Evolutionary conservation across 2,113 vertebrate genomes (phyloP).

Genomic region (Elgaria multicarinata): DNA sequence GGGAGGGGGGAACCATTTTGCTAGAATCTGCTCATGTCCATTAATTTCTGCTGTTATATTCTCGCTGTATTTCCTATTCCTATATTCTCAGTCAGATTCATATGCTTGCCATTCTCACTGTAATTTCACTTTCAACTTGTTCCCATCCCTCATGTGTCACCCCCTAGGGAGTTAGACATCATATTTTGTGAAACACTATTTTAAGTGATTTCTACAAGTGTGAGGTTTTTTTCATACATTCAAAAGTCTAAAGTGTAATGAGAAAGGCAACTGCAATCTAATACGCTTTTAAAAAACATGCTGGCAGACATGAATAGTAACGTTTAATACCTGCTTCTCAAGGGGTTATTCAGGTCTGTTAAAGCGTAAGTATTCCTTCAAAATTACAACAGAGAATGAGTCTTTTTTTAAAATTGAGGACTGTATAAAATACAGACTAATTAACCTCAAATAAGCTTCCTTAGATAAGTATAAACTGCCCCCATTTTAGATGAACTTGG

Average conservation of each 20-base stretch:
- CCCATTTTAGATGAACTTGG: slow-evolving; percentile 75
- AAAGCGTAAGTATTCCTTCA: slow-evolving; percentile 77
- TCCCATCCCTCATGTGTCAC: not conserved
- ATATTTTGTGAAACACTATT: not conserved
- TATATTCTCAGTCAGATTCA: not conserved
- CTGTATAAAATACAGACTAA: slow-evolving; percentile 80
- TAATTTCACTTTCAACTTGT: not conserved
- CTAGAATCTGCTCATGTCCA: not conserved
- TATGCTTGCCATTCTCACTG: not conserved
- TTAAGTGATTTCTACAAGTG: not conserved
- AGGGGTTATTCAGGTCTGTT: slow-evolving; percentile 76
- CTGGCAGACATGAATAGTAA: slow-evolving; percentile 60
- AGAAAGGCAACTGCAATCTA: slow-evolving; percentile 49
- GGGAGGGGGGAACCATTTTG: too few relatives aligned
- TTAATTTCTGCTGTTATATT: not conserved
- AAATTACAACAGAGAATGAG: slow-evolving; percentile 74
- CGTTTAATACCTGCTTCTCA: slow-evolving; percentile 75
- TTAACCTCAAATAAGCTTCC: slow-evolving; percentile 78
- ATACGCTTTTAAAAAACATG: slow-evolving; percentile 54
- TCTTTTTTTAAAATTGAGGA: slow-evolving; percentile 74
- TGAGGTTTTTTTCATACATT: not conserved
- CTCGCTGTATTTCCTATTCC: not conserved
- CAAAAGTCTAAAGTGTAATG: slow-evolving; percentile 50
- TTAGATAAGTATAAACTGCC: slow-evolving; percentile 74
- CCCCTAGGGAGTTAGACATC: not conserved